Percentiles rank a stretch among this genome's conserved stretches.
phyloP scores from a whole-genome alignment of 2,888 invertebrate species.

The Morpho deidamia region DNA sequence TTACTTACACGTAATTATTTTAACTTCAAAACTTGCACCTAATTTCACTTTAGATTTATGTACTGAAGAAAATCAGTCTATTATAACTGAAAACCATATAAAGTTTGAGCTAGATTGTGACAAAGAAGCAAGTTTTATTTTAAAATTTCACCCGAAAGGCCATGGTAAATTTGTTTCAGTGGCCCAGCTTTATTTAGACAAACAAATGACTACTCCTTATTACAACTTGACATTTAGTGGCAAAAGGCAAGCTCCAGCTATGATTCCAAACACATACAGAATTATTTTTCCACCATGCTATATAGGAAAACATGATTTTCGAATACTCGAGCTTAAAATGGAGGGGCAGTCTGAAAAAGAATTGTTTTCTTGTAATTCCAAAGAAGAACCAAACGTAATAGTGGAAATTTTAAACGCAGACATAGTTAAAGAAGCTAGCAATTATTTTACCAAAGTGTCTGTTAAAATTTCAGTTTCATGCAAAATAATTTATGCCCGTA shows the following conservation, averaged over 20 bases:
- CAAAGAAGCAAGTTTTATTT: slow-evolving; percentile 35
- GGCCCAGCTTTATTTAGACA: slow-evolving; percentile 58
- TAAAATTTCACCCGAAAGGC: slow-evolving; percentile 58
- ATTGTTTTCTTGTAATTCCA: slow-evolving; percentile 43
- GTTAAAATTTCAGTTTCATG: slow-evolving; percentile 44
- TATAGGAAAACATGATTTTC: slow-evolving; percentile 39
- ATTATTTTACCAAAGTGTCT: slow-evolving; percentile 37
- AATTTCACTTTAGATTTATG: slow-evolving; percentile 47
- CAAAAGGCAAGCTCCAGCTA: slow-evolving; percentile 41
- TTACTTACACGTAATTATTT: slow-evolving; percentile 47
- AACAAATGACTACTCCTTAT: slow-evolving; percentile 55
- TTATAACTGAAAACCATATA: slow-evolving; percentile 44
- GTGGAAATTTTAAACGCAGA: slow-evolving; percentile 38
- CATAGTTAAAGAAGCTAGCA: slow-evolving; percentile 28
- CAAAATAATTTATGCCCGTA: slow-evolving; percentile 34
- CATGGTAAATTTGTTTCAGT: slow-evolving; percentile 54
- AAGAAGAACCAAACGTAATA: slow-evolving; percentile 41
- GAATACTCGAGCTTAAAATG: slow-evolving; percentile 41
- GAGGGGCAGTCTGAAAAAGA: slow-evolving; percentile 39
- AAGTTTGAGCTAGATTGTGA: slow-evolving; percentile 52
- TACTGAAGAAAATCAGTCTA: slow-evolving; percentile 37
- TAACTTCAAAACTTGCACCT: slow-evolving; percentile 51
- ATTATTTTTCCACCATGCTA: slow-evolving; percentile 59
- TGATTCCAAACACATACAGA: slow-evolving; percentile 46
- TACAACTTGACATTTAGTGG: slow-evolving; percentile 63